A percentile compares a stretch with the other conserved stretches of the same genome.
phyloP scores from a whole-genome alignment of 2,113 vertebrate genomes.

The Istiophorus platypterus region DNA sequence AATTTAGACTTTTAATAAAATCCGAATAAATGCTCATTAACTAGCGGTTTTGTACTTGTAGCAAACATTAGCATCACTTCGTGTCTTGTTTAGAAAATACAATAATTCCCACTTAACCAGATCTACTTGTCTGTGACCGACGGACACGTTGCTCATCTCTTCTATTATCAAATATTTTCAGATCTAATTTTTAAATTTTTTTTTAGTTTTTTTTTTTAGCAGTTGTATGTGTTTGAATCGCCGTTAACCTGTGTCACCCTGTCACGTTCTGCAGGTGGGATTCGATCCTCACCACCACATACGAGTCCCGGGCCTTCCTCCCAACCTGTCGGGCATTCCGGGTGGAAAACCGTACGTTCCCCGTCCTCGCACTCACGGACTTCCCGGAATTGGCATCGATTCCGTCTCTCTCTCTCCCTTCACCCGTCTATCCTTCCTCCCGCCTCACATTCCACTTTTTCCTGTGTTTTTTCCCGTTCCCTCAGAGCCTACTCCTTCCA shows the following conservation, averaged over 20 bases:
- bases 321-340: slow-evolving; percentile 91
- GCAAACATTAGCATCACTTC: background rate
- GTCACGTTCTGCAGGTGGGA: slow-evolving; percentile 84
- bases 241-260: background rate
- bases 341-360: slow-evolving; percentile 94
- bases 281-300: slow-evolving; percentile 96
- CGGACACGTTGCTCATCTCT: background rate
- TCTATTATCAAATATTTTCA: background rate
- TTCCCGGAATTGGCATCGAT: background rate
- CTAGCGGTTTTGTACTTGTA: background rate
- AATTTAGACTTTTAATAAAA: too few relatives aligned
- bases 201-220: background rate
- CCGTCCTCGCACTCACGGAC: background rate
- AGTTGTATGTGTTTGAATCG: background rate
- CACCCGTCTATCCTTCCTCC: background rate
- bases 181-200: background rate
- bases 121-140: background rate
- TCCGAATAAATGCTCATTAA: too few relatives aligned
- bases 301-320: slow-evolving; percentile 90
- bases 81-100: background rate
- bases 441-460: too few relatives aligned
- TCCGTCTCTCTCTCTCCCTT: background rate
- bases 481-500: slow-evolving; percentile 95
- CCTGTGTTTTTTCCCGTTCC: background rate
- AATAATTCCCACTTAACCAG: background rate